A percentile compares a stretch with the other conserved stretches of the same genome.
These are phyloP conservation scores for Temnothorax ravouxi DNA, from an alignment of 2,888 invertebrate species.

Conservation along the genomic window DNA sequence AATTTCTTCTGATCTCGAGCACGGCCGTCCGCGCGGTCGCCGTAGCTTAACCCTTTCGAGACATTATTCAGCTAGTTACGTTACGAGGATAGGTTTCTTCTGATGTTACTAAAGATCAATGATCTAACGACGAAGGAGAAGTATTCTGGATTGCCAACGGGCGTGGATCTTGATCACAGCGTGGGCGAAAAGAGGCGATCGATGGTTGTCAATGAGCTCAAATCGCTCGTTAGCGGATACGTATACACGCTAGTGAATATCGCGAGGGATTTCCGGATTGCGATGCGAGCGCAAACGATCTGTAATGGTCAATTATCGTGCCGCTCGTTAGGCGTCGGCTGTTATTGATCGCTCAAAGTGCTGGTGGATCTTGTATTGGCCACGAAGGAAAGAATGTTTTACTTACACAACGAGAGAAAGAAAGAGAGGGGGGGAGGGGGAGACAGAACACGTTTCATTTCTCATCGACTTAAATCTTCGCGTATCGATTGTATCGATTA, in stretches of 20 bases:
- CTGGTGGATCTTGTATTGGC: slow-evolving; percentile 27
- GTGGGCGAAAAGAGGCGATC: slow-evolving; percentile 50
- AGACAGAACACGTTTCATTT: not conserved
- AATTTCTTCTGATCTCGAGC: slow-evolving; percentile 63
- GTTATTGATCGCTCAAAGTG: slow-evolving; percentile 52
- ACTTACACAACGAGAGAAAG: not conserved
- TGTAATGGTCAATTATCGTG: slow-evolving; percentile 55
- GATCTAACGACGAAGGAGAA: slow-evolving; percentile 16
- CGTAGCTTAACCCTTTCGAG: slow-evolving; percentile 19
- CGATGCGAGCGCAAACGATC: slow-evolving; percentile 49
- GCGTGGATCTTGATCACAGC: slow-evolving; percentile 45
- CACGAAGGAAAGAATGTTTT: slow-evolving; percentile 22
- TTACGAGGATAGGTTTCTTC: slow-evolving; percentile 3
- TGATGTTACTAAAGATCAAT: slow-evolving; percentile 25
- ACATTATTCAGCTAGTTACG: slow-evolving; percentile 17
- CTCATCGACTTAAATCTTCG: not conserved
- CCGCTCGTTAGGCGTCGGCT: slow-evolving; percentile 49
- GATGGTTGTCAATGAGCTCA: slow-evolving; percentile 52
- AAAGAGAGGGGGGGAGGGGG: no score
- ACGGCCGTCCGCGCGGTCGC: not conserved
- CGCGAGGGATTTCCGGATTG: slow-evolving; percentile 52
- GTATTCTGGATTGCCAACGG: slow-evolving; percentile 37
- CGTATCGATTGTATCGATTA: not conserved
- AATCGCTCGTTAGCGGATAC: slow-evolving; percentile 49
- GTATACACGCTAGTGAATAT: not conserved